Evolutionary conservation across 2,113 vertebrate genomes (phyloP).

Genomic region (Pardalotus punctatus): DNA sequence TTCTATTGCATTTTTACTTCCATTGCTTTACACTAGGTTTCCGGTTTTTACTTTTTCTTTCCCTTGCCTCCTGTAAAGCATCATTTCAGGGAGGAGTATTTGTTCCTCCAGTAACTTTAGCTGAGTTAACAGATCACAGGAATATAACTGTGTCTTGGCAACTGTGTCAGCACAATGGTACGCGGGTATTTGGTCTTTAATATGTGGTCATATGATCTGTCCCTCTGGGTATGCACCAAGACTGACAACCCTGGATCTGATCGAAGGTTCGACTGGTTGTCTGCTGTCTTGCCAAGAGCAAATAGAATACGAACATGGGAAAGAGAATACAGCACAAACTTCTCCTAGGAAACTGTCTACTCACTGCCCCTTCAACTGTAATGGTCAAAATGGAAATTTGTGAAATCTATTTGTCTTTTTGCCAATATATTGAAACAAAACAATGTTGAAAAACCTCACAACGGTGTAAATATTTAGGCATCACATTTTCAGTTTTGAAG

Average conservation of each 20-base stretch:
- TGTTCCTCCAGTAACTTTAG: not conserved
- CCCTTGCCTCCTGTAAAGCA: not conserved
- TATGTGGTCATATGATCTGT: not conserved
- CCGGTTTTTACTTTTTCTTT: not conserved
- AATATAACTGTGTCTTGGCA: not conserved
- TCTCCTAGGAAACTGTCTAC: not conserved
- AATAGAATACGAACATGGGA: not conserved
- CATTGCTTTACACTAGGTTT: not conserved
- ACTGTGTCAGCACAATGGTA: not conserved
- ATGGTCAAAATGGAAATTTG: not conserved
- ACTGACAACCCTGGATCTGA: not conserved
- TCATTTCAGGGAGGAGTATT: not conserved
- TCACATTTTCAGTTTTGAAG: not conserved
- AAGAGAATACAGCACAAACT: not conserved
- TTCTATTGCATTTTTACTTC: not conserved
- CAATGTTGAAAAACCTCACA: accelerated
- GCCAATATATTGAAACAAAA: not conserved
- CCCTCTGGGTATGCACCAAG: not conserved
- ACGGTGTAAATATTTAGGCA: accelerated
- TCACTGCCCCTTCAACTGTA: not conserved
- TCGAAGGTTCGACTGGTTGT: not conserved
- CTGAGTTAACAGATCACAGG: not conserved
- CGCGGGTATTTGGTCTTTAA: not conserved
- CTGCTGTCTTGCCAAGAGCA: not conserved
- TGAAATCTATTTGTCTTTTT: not conserved